A percentile compares a stretch with the other conserved stretches of the same genome.
Conservation (phyloP, 2,113 vertebrate species). For the Rousettus leschenaultii region DNA sequence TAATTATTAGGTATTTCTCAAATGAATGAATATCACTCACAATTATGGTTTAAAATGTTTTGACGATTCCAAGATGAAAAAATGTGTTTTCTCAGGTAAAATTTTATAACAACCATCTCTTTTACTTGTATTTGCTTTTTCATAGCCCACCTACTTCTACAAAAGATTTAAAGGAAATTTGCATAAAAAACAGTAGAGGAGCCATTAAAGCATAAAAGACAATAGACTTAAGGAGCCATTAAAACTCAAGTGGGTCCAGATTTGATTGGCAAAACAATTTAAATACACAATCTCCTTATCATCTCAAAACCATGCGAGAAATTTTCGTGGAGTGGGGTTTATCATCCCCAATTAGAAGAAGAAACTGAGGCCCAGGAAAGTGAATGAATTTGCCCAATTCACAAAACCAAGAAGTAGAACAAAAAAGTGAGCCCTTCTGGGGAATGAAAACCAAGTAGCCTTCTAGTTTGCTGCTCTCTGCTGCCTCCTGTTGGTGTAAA, state of each 20-base stretch:
- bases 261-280: neutral
- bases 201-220: neutral
- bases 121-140: neutral
- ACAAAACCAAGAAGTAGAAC: neutral
- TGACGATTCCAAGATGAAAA: neutral
- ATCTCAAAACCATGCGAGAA: neutral
- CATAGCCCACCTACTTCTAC: neutral
- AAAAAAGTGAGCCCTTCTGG: neutral
- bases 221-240: neutral
- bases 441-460: fast-evolving
- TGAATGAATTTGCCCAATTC: neutral
- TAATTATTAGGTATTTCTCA: neutral
- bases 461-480: neutral
- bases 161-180: constrained; percentile 26
- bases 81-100: neutral
- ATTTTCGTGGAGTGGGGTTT: neutral
- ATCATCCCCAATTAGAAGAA: neutral
- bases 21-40: neutral
- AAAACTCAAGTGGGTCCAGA: neutral
- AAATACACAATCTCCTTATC: neutral
- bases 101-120: neutral
- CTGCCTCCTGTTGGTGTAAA: neutral
- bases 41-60: neutral
- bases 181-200: neutral
- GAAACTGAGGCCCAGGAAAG: neutral